Evolutionary conservation across 2,113 vertebrate species (phyloP).

Genomic region (Tachysurus vachellii): DNA sequence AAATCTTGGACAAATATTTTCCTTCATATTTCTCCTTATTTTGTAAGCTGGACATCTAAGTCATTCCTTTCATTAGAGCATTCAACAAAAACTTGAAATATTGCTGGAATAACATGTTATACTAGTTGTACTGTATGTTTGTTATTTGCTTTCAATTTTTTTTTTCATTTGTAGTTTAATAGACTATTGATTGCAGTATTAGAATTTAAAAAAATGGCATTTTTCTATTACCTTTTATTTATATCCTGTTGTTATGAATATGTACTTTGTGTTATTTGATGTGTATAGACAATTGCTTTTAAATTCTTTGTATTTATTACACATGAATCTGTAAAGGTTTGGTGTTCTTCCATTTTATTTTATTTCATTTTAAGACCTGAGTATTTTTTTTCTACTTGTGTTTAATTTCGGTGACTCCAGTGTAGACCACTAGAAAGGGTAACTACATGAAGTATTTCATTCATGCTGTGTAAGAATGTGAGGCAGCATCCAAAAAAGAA

Average conservation of each 20-base stretch:
- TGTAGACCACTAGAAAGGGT: constrained; percentile 20
- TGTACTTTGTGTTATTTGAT: constrained; percentile 15
- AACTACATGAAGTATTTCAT: constrained; percentile 8
- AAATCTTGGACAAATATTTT: not conserved
- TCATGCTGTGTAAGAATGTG: constrained; percentile 9
- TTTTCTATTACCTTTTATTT: constrained; percentile 23
- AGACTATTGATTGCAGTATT: not conserved
- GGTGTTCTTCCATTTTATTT: not conserved
- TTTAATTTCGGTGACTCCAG: constrained; percentile 27
- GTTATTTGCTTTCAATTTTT: not conserved
- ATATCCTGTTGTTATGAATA: constrained; percentile 12
- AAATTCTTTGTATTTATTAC: constrained; percentile 50
- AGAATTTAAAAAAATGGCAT: not conserved
- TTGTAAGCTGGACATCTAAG: not conserved
- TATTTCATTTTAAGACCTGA: not conserved
- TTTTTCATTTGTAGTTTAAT: not conserved
- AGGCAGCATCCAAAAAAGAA: not conserved
- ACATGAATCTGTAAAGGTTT: not conserved
- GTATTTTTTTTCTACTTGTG: not conserved
- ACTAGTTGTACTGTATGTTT: constrained; percentile 43
- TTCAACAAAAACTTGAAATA: constrained; percentile 45
- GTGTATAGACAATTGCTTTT: constrained; percentile 34
- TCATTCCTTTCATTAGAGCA: not conserved
- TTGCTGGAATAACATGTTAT: constrained; percentile 32
- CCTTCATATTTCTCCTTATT: not conserved